phyloP scores from a whole-genome alignment of 2,113 vertebrate genomes.

The Melanostigma gelatinosum region DNA sequence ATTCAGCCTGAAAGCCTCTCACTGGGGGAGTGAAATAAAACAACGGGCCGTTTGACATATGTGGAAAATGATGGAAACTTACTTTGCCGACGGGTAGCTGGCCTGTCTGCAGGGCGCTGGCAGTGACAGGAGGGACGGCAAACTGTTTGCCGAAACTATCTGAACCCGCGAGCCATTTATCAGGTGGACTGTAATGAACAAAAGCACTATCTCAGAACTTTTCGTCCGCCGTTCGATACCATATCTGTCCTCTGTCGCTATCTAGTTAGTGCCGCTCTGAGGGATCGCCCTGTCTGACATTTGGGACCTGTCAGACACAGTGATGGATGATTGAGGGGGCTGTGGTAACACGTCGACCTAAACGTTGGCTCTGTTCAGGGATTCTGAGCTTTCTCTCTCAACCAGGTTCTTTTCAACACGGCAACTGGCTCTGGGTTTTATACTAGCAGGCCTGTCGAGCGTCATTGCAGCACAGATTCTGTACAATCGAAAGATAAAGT shows the following conservation, averaged over 20 bases:
- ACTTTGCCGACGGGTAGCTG: slow-evolving; percentile 14
- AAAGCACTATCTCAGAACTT: slow-evolving; percentile 74
- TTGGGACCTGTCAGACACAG: slow-evolving; percentile 67
- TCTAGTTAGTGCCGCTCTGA: slow-evolving; percentile 73
- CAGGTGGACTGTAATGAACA: slow-evolving; percentile 78
- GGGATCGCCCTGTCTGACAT: slow-evolving; percentile 74
- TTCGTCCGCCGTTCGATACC: slow-evolving; percentile 70
- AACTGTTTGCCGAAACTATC: slow-evolving; percentile 64
- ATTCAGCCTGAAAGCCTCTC: slow-evolving; percentile 29
- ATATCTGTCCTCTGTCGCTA: slow-evolving; percentile 69
- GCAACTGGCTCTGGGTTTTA: background rate
- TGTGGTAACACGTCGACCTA: slow-evolving; percentile 49
- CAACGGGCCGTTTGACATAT: slow-evolving; percentile 27
- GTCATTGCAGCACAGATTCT: background rate
- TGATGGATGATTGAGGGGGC: slow-evolving; percentile 75
- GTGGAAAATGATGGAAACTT: slow-evolving; percentile 49
- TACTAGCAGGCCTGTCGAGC: background rate
- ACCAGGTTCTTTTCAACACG: slow-evolving; percentile 12
- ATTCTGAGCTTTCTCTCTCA: slow-evolving; percentile 24
- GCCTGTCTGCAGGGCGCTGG: slow-evolving; percentile 12
- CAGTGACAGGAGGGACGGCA: slow-evolving; percentile 35
- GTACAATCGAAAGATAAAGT: background rate
- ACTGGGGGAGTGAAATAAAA: slow-evolving; percentile 15
- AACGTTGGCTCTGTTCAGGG: slow-evolving; percentile 32
- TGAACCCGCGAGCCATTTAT: slow-evolving; percentile 68